These are phyloP conservation scores for Lomographa bimaculata DNA, from an alignment of 2,888 invertebrate genomes.

Conservation along the genomic window DNA sequence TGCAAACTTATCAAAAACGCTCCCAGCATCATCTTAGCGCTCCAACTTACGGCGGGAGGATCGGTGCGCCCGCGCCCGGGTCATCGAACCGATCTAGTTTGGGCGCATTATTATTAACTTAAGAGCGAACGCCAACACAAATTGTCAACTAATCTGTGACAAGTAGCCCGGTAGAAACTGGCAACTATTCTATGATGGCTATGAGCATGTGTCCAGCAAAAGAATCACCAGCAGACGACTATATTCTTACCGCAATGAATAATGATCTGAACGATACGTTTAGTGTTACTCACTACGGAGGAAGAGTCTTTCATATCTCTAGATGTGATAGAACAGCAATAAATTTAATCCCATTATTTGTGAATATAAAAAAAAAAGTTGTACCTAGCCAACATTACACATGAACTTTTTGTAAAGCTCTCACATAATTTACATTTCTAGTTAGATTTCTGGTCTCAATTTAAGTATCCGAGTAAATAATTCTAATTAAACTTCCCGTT, in stretches of 20 bases:
- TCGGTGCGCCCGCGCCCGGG: slow-evolving; percentile 66
- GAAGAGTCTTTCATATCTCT: too few species aligned
- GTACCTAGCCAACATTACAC: too few species aligned
- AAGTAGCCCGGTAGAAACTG: slow-evolving; percentile 3
- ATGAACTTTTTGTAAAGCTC: too few species aligned
- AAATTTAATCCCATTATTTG: too few species aligned
- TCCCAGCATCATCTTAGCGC: slow-evolving; percentile 66
- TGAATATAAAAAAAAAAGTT: too few species aligned
- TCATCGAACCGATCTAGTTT: slow-evolving; percentile 82
- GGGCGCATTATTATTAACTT: slow-evolving; percentile 81
- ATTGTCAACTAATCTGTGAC: slow-evolving; percentile 15
- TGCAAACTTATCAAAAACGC: too few species aligned
- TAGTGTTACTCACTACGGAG: too few species aligned
- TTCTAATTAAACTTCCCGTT: neutral
- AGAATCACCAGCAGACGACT: neutral
- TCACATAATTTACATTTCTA: too few species aligned
- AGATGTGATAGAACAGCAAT: too few species aligned
- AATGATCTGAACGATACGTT: slow-evolving; percentile 3
- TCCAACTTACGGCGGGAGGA: slow-evolving; percentile 55
- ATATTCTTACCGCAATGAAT: slow-evolving; percentile 5
- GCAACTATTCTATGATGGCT: slow-evolving; percentile 4
- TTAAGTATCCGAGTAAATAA: too few species aligned
- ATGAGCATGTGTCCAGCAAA: slow-evolving; percentile 1
- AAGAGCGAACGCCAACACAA: slow-evolving; percentile 46
- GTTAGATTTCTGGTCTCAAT: slow-evolving; percentile 7